Evolutionary conservation across 2,797 vertebrate species (phyloP), one percentile per base, ranked within the genome.

Genomic region (Sebastes alutus): DNA sequence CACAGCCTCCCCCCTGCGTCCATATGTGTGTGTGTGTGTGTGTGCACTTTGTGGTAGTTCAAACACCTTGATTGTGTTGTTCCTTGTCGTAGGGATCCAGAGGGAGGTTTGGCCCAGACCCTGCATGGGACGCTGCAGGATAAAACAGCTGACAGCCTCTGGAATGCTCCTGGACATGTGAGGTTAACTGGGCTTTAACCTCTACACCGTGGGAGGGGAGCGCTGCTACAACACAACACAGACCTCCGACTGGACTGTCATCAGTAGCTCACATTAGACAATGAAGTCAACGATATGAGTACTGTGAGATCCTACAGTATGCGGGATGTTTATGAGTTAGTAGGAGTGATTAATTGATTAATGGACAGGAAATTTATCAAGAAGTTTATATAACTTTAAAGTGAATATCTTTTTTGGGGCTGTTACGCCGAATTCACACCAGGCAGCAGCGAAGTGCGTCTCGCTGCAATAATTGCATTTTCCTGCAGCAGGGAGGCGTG

Each of bases 171-270:
- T 59, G 88, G 85, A 91, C 76, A 69, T 61, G 32, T 25, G 83
- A 90, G 90, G 89, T 93, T 90, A 94, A 94, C 87, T 87, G 85
- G 83, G 85, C 75, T 92, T 93, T 86, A 87, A 92, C 89, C 90
- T 90, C 78, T 68, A 70, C 88, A 73, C 89, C 2, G 70, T 80
- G 80, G 88, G 84, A 90, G 84, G 68, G 78, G 64, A 85, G 60
- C 11, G 8, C 77, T 49, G 81, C 82, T 84, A n/a, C 71, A 83
- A 84, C 80, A 72, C 66, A 76, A 68, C 72, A 12, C 77, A 77
- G 82, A 78, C 80, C 87, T 78, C 78, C 13, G 9, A 74, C 80
- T 70, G 76, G 42, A 77, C 79, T 75, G 82, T 78, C 70, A 84
- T 80, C 81, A 74, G 75, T 73, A 66, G 81, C 84, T 85, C 46